Base-by-base conservation (phyloP, 2,888 invertebrate species). In the Dryococelus australis region DNA sequence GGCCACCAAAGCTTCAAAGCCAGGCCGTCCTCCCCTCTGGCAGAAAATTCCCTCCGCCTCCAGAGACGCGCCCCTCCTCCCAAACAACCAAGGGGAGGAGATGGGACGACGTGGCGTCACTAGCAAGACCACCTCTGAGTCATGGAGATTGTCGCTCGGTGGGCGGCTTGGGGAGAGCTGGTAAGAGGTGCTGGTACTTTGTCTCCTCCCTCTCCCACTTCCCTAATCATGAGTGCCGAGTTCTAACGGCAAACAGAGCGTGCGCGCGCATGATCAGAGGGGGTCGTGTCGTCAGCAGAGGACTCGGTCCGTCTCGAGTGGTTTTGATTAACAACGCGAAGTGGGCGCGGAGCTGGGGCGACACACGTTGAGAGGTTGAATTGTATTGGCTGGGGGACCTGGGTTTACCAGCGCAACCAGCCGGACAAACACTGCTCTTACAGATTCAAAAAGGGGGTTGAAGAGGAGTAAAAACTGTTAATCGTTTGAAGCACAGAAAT, bases 1-100 rank as follows among this genome's bases (percentile, higher is more conserved):
- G 65, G 65, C 65, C 6, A 65, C 65, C 65, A 65, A 65, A 65
- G 65, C 65, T 65, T 65, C 65, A 65, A 65, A 65, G 65, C 65
- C 65, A 20, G n/a, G 8, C 65, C 65, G 2, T 65, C 24, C 65
- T 2, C n/a, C n/a, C 0, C 16, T n/a, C 65, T n/a, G n/a, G 65
- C 65, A n/a, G 20, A 65, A 65, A 65, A 65, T 65, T 65, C 65
- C 65, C 65, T 24, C 24, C 65, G 65, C 65, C 65, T 65, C 65
- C 65, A 65, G 65, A 65, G 65, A 65, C 65, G 16, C 24, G 13
- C 65, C 65, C 65, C 65, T 16, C 47, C 47, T 47, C 47, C 47
- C 47, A 12, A 12, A 12, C 47, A 6, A 47, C 12, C 47, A 47
- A 9, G 9, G 9, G 47, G 12, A 47, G 9, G 47, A 6, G 47